Conservation (phyloP, 2,888 invertebrate species). For the Poecilus cupreus region DNA sequence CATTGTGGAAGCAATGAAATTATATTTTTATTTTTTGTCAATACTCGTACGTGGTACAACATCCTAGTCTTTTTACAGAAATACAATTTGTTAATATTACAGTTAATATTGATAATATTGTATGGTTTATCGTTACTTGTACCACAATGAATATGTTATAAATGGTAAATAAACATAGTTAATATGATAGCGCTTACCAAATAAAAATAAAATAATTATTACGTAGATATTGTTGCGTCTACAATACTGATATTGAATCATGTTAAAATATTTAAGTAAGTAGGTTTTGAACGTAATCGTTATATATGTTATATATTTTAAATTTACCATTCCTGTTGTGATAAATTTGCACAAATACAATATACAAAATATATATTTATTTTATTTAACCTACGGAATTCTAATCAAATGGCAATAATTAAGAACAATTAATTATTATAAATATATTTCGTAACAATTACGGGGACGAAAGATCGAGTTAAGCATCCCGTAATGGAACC, state of each 20-base stretch:
- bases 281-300: slow-evolving; percentile 48
- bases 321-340: slow-evolving; percentile 59
- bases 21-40: slow-evolving; percentile 29
- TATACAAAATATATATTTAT: slow-evolving; percentile 20
- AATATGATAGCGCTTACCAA: slow-evolving; percentile 55
- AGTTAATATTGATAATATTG: slow-evolving; percentile 46
- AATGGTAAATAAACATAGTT: slow-evolving; percentile 42
- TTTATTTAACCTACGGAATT: slow-evolving; percentile 8
- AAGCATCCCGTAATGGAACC: too few relatives aligned
- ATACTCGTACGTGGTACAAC: slow-evolving; percentile 42
- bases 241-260: slow-evolving; percentile 37
- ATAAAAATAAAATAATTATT: slow-evolving; percentile 44
- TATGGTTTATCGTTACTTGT: slow-evolving; percentile 36
- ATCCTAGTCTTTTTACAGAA: slow-evolving; percentile 44
- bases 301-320: slow-evolving; percentile 48
- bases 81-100: slow-evolving; percentile 47
- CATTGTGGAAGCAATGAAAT: slow-evolving; percentile 12
- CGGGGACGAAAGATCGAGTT: too few relatives aligned
- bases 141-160: slow-evolving; percentile 47
- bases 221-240: slow-evolving; percentile 45
- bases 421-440: too few relatives aligned
- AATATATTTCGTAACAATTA: too few relatives aligned
- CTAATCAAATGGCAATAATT: too few relatives aligned
- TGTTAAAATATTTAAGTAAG: slow-evolving; percentile 42
- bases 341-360: slow-evolving; percentile 59